These are phyloP conservation scores for Hoplodrina blanda DNA, from an alignment of 2,888 invertebrate species.

Conservation along the genomic window DNA sequence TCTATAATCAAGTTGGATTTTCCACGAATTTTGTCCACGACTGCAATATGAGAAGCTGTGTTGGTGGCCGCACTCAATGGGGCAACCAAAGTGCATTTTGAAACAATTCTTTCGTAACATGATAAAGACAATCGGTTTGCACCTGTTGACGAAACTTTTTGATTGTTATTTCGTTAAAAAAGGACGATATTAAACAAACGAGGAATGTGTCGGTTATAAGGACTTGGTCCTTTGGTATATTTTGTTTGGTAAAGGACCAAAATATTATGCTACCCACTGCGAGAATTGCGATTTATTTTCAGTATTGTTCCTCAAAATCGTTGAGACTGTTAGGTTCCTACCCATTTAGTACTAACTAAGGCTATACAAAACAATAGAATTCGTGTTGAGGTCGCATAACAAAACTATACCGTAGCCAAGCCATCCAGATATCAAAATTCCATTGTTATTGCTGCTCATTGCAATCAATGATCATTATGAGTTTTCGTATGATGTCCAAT, in stretches of 20 bases:
- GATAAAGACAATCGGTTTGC: conserved; percentile 36
- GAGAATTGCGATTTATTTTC: neutral
- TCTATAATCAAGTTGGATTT: conserved; percentile 80
- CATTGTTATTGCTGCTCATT: conserved; percentile 37
- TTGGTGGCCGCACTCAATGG: conserved; percentile 81
- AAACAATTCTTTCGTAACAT: conserved; percentile 58
- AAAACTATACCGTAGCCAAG: conserved; percentile 16
- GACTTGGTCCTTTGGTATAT: neutral
- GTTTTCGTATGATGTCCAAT: conserved; percentile 51
- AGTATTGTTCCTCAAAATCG: neutral
- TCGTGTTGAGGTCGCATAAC: neutral
- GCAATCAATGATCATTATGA: conserved; percentile 39
- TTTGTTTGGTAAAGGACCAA: neutral
- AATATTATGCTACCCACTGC: neutral
- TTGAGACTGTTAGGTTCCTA: neutral
- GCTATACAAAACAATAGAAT: conserved; percentile 3
- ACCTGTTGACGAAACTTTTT: conserved; percentile 21
- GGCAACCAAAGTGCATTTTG: conserved; percentile 65
- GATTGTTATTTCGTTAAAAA: conserved; percentile 16
- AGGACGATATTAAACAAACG: neutral
- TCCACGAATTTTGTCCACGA: conserved; percentile 78
- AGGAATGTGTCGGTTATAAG: neutral
- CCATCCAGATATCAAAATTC: conserved; percentile 36
- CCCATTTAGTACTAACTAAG: neutral
- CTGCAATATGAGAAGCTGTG: conserved; percentile 82